A percentile compares a stretch with the other conserved stretches of the same genome.
phyloP scores from a whole-genome alignment of 2,888 invertebrate species.

The Rhyacophila evoluta region DNA sequence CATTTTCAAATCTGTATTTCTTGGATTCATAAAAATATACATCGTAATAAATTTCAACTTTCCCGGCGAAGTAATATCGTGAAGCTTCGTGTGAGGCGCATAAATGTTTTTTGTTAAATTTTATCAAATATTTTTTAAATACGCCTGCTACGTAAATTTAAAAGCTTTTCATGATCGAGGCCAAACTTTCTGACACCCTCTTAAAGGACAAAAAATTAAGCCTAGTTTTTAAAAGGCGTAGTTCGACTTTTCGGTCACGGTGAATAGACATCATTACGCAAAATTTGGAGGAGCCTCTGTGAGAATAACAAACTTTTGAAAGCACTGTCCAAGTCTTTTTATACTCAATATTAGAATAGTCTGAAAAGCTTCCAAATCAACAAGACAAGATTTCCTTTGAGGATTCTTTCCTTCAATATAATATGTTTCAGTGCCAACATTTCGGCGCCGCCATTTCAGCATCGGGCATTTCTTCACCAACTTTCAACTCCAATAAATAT shows the following conservation, averaged over 20 bases:
- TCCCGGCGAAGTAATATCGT: too few relatives aligned
- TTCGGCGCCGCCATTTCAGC: too few relatives aligned
- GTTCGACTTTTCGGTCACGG: neutral
- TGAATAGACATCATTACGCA: slow-evolving; percentile 10
- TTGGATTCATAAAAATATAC: neutral
- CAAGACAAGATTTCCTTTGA: too few relatives aligned
- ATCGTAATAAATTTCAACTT: too few relatives aligned
- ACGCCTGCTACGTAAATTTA: neutral
- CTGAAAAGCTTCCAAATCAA: too few relatives aligned
- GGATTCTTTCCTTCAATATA: too few relatives aligned
- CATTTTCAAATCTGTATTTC: neutral
- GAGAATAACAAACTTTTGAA: neutral
- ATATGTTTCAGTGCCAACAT: too few relatives aligned
- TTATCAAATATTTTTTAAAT: neutral
- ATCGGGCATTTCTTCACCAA: too few relatives aligned
- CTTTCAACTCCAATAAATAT: too few relatives aligned
- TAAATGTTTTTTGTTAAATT: neutral
- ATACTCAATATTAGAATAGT: neutral
- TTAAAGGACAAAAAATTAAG: neutral
- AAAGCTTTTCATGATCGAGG: neutral
- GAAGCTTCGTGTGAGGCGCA: too few relatives aligned
- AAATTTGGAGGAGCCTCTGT: neutral
- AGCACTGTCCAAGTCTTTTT: neutral
- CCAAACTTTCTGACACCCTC: neutral
- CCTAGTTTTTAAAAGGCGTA: neutral